Base-by-base conservation (phyloP, 2,113 vertebrate species). In the Pomatorhinus ruficollis region DNA sequence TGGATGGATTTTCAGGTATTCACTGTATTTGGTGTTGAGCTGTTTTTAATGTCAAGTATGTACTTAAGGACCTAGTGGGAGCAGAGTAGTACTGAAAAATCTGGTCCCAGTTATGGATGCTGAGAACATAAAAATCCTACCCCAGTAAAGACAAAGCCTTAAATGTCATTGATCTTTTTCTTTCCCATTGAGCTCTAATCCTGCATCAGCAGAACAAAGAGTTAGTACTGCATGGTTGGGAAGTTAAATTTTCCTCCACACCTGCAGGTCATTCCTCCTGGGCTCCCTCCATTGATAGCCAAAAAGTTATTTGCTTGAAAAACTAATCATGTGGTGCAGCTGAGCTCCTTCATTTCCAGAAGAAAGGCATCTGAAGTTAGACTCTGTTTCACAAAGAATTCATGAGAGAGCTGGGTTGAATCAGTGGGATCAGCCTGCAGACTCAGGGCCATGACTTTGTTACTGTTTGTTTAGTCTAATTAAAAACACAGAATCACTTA, bases 181-280 rank as follows among this genome's bases (percentile, higher is more conserved):
- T 53, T 95, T 96, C 86, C 86, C 69, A 90, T 92, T 93, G 92
- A 95, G 93, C 83, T 96, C 81, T 96, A 96, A 97, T 95, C 95
- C 93, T 83, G 69, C 70, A 92, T 74, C 94, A 96, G 90, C 79
- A 96, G 90, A 96, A 95, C 95, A 97, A 96, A 97, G 95, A 87
- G 92, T 52, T 89, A 89, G 80, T 84, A 69, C 76, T 93, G 92
- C 88, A 93, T 87, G 77, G 90, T 9, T 93, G 86, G 65, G 83
- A 92, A 94, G 96, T 93, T 88, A 97, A 95, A 95, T 96, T 96
- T 96, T 97, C 69, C 40, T 96, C 86, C 92, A 92, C 95, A 96
- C 93, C 96, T 95, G 93, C 80, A 87, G 90, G 83, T 94, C 92
- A 94, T 97, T 93, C 85, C 85, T 96, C 90, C 93, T 93, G 79